These are phyloP conservation scores for Cyclargus thomasi DNA, from an alignment of 1,140 invertebrate species.

Conservation along the genomic window DNA sequence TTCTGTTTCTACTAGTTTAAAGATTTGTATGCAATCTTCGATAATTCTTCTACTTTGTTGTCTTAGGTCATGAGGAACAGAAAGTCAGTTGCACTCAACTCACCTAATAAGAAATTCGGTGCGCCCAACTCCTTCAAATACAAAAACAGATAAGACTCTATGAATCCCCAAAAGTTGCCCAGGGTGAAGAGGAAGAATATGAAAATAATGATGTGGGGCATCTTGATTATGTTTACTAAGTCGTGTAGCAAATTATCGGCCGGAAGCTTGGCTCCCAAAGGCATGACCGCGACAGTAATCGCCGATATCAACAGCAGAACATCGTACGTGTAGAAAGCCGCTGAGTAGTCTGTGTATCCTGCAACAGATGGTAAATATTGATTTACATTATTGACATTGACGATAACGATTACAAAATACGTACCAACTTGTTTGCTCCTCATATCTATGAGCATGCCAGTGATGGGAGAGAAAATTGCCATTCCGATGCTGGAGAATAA, in stretches of 20 bases:
- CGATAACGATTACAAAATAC: conserved; percentile 58
- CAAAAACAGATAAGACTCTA: conserved; percentile 89
- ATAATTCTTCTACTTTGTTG: too few relatives aligned
- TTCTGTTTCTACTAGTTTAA: too few relatives aligned
- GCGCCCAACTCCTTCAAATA: conserved; percentile 88
- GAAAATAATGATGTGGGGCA: conserved; percentile 84
- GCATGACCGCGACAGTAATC: conserved; percentile 82
- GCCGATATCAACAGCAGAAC: conserved; percentile 81
- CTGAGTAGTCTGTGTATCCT: conserved; percentile 86
- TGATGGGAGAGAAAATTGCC: conserved; percentile 87
- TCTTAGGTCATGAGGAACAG: not conserved
- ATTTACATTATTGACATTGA: conserved; percentile 51
- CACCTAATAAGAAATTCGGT: conserved; percentile 86
- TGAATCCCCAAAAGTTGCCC: conserved; percentile 89
- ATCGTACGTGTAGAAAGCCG: conserved; percentile 86
- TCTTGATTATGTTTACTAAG: conserved; percentile 81
- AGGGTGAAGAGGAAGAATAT: conserved; percentile 85
- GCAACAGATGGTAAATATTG: conserved; percentile 38
- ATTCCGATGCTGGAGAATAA: conserved; percentile 87
- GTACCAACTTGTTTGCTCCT: conserved; percentile 76
- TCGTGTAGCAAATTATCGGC: conserved; percentile 83
- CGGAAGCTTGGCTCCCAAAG: conserved; percentile 81
- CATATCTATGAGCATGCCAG: conserved; percentile 85
- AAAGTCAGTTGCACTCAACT: conserved; percentile 29
- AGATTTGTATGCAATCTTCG: too few relatives aligned